Conservation (phyloP, 1,140 invertebrate genomes). For the Ceratina japonica region DNA sequence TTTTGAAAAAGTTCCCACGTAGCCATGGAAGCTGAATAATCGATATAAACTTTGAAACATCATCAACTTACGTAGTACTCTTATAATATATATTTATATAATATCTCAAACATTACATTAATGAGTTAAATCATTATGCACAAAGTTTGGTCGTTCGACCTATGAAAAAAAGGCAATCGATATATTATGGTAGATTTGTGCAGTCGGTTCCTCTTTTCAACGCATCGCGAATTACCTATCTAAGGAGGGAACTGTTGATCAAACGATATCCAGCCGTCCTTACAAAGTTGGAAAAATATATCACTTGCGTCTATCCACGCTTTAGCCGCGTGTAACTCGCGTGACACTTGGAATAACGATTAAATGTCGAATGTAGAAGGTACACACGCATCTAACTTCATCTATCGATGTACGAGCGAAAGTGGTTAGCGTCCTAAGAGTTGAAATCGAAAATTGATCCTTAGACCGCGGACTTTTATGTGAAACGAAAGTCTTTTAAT, state of each 20-base stretch:
- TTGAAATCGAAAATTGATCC: constrained; percentile 23
- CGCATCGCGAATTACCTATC: constrained; percentile 46
- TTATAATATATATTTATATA: constrained; percentile 33
- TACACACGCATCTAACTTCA: constrained; percentile 33
- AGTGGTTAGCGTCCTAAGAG: constrained; percentile 13
- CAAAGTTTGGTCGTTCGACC: constrained; percentile 51
- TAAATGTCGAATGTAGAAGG: constrained; percentile 46
- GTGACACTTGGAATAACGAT: constrained; percentile 50
- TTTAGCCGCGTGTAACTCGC: constrained; percentile 9
- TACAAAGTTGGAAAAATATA: constrained; percentile 70
- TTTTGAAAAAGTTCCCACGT: constrained; percentile 50
- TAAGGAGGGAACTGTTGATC: constrained; percentile 44
- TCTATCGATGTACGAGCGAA: constrained; percentile 28
- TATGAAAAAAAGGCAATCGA: constrained; percentile 64
- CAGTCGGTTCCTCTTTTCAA: constrained; percentile 50
- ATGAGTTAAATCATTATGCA: constrained; percentile 46
- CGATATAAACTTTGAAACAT: constrained; percentile 65
- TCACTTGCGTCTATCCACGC: constrained; percentile 29
- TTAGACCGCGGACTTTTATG: no score
- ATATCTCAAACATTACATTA: constrained; percentile 48
- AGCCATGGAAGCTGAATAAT: constrained; percentile 44
- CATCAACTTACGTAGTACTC: constrained; percentile 60
- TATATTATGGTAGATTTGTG: constrained; percentile 66
- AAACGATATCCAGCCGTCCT: constrained; percentile 40
- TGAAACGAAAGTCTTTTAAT: no score